A percentile compares a stretch with the other conserved stretches of the same genome.
These are phyloP conservation scores for Resseliella maxima DNA, from an alignment of 2,888 invertebrate genomes.

Conservation along the genomic window DNA sequence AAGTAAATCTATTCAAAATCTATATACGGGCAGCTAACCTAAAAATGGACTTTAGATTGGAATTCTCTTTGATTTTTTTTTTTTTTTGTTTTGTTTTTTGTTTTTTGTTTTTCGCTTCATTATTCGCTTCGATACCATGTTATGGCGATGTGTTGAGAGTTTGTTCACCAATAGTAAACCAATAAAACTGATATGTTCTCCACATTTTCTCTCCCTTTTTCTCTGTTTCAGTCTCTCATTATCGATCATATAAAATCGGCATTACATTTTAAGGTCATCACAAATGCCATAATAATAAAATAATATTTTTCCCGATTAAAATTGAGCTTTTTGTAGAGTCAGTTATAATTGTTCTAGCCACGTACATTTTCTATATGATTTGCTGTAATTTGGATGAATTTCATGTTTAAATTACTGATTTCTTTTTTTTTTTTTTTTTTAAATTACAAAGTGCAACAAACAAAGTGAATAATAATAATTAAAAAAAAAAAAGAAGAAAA, in stretches of 20 bases:
- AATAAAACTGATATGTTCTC: not conserved
- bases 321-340: not conserved
- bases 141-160: not conserved
- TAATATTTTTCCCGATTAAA: not conserved
- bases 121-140: not conserved
- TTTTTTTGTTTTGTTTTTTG: not conserved
- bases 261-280: not conserved
- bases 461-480: not conserved
- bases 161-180: not conserved
- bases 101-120: not conserved
- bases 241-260: not conserved
- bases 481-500: not conserved
- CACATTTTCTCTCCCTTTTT: not conserved
- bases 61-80: not conserved
- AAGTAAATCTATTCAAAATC: too few species aligned
- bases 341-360: not conserved
- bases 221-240: not conserved
- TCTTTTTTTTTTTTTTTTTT: not conserved
- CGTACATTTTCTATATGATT: not conserved
- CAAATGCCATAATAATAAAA: not conserved
- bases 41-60: not conserved
- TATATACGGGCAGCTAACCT: constrained; percentile 14
- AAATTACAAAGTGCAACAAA: not conserved
- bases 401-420: constrained; percentile 7
- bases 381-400: constrained; percentile 55